These are phyloP conservation scores for Polydrusus tereticollis DNA, from an alignment of 2,888 invertebrate genomes.

Conservation along the genomic window DNA sequence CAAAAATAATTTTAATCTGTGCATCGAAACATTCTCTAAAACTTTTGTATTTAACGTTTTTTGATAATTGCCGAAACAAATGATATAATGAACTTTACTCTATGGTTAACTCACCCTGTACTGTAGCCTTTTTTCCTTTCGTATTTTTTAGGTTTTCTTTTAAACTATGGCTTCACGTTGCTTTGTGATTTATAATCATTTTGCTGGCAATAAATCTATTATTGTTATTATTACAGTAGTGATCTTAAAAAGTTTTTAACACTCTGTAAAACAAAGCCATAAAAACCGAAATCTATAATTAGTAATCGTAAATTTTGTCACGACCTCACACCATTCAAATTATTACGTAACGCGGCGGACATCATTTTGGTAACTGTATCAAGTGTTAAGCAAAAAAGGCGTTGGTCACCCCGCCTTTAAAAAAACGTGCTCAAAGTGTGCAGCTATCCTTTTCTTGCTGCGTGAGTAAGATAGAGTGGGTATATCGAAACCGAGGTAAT, in stretches of 20 bases:
- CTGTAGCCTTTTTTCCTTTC: too few relatives aligned
- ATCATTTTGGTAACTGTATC: constrained; percentile 13
- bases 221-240: too few relatives aligned
- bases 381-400: constrained; percentile 18
- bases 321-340: constrained; percentile 1
- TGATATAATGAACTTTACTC: too few relatives aligned
- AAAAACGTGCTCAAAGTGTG: not conserved
- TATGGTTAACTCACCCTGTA: too few relatives aligned
- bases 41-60: too few relatives aligned
- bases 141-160: too few relatives aligned
- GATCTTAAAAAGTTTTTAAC: not conserved
- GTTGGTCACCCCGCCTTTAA: constrained; percentile 6
- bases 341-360: constrained; percentile 1
- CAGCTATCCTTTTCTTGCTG: not conserved
- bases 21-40: too few relatives aligned
- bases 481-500: not conserved
- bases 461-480: not conserved
- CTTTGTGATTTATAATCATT: too few relatives aligned
- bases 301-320: constrained; percentile 7
- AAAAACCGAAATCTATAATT: not conserved
- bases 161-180: too few relatives aligned
- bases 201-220: too few relatives aligned
- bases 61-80: too few relatives aligned
- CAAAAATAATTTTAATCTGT: too few relatives aligned
- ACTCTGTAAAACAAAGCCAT: not conserved